Evolutionary conservation across 1,140 invertebrate species (phyloP), one percentile per base, ranked within the genome.

Genomic region (Carcinoscorpius rotundicauda): DNA sequence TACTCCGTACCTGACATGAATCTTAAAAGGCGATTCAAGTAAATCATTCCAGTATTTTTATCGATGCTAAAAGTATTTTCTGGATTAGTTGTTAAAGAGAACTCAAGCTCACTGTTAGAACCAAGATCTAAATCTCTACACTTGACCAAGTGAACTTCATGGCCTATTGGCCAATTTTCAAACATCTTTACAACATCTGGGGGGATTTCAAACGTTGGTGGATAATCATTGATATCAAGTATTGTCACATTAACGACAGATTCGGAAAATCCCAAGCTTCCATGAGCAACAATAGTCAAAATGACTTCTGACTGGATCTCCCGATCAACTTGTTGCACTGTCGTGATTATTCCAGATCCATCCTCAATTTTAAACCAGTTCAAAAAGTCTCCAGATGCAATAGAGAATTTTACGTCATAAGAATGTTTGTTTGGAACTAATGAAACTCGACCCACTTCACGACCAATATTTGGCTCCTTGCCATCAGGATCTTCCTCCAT

Each of bases 221-320:
- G 82, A 76, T 94, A 93, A 76, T 98, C 94, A 75, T 98, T 97
- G 4, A 93, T 79, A 78, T 97, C 93, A n/a, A 87, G 76, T 0
- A 98, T 80, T 0, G 85, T 84, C 55, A 99, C 84, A 68, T 87
- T 88, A 0, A 95, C 87, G 8, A 76, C 79, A 51, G 85, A 87
- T 69, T 84, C 82, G 0, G 86, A 88, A 72, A 52, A 72, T 66
- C 55, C 66, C 55, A 75, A 76, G 49, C 71, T 69, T 61, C 78
- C 77, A 52, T 69, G 70, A 4, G 91, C 93, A n/a, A 87, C 81
- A 0, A 95, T 80, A 68, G 82, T 83, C 50, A 98, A 79, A 64
- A 80, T 84, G 75, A 97, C 97, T 58, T 82, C 80, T 11, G 85
- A 79, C 68, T 83, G 81, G 66, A 82, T 78, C 79, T 98, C 96